A percentile compares a stretch with the other conserved stretches of the same genome.
These are phyloP conservation scores for Isoperla grammatica DNA, from an alignment of 2,888 invertebrate genomes.

Conservation along the genomic window DNA sequence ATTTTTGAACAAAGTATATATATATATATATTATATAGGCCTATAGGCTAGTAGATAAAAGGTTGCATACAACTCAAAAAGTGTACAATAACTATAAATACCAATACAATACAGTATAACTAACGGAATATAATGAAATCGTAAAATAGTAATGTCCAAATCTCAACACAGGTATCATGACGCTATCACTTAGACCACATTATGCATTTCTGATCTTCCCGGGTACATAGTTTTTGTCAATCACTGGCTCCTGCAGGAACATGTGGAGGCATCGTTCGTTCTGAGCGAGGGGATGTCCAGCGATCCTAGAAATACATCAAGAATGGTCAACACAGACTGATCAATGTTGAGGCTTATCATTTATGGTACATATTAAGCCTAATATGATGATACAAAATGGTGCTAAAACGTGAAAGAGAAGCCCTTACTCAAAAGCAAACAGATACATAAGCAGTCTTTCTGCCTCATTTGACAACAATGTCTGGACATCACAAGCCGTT, in stretches of 20 bases:
- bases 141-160: neutral
- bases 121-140: too few relatives aligned
- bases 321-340: neutral
- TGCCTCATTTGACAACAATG: too few relatives aligned
- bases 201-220: slow-evolving; percentile 98
- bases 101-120: too few relatives aligned
- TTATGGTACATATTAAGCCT: neutral
- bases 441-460: too few relatives aligned
- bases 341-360: neutral
- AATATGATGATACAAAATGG: neutral
- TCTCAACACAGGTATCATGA: neutral
- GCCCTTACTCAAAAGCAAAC: too few relatives aligned
- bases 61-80: too few relatives aligned
- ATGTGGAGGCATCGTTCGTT: slow-evolving; percentile 99
- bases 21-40: too few relatives aligned
- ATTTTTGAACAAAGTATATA: too few relatives aligned
- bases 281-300: slow-evolving; percentile 97
- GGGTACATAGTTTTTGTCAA: slow-evolving; percentile 99
- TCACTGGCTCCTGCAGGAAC: slow-evolving; percentile 95
- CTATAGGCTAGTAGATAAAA: too few relatives aligned
- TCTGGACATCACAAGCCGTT: too few relatives aligned
- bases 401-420: too few relatives aligned
- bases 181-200: slow-evolving; percentile 35
- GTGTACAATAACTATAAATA: too few relatives aligned
- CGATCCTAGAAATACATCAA: slow-evolving; percentile 62